Conservation (phyloP, 1,140 invertebrate species). For the Solenopsis fugax region DNA sequence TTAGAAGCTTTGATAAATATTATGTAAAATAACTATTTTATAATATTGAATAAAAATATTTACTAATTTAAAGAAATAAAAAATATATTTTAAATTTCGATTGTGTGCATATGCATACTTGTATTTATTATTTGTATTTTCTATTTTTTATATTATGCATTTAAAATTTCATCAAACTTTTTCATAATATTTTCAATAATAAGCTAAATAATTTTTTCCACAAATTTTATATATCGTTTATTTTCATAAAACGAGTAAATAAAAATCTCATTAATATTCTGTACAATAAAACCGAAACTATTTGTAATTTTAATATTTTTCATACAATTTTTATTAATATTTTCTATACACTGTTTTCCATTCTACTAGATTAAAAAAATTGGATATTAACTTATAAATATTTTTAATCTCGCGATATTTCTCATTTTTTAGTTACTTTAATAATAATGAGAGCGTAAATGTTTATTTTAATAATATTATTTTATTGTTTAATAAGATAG, state of each 20-base stretch:
- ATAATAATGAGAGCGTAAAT: not conserved
- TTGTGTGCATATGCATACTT: not conserved
- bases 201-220: slow-evolving; percentile 23
- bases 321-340: no score
- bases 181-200: slow-evolving; percentile 51
- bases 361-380: slow-evolving; percentile 25
- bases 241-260: not conserved
- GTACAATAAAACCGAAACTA: not conserved
- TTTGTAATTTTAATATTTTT: not conserved
- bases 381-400: not conserved
- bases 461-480: not conserved
- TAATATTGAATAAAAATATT: not conserved
- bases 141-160: not conserved
- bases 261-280: not conserved
- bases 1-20: slow-evolving; percentile 13
- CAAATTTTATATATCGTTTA: not conserved
- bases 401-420: not conserved
- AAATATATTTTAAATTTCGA: not conserved
- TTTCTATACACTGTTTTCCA: not conserved
- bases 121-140: not conserved
- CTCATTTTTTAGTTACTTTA: slow-evolving; percentile 17
- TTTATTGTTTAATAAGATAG: not conserved
- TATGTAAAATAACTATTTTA: not conserved
- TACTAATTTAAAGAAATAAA: not conserved
- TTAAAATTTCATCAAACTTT: not conserved